These are phyloP conservation scores for Ambastaia sidthimunki DNA, from an alignment of 2,797 vertebrate species.

Conservation along the genomic window DNA sequence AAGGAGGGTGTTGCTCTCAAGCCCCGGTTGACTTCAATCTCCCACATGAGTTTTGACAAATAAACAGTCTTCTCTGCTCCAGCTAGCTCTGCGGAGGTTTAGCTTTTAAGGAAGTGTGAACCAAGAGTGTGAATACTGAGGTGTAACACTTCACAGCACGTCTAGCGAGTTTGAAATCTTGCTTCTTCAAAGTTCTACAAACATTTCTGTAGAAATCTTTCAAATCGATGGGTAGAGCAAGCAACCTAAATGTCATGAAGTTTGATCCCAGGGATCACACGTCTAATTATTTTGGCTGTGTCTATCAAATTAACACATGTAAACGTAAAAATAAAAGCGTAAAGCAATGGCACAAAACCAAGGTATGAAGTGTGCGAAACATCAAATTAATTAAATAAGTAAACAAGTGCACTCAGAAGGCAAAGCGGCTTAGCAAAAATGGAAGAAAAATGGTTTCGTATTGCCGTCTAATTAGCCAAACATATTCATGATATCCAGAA, in stretches of 20 bases:
- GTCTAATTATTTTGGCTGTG: background rate
- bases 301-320: background rate
- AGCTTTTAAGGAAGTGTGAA: slow-evolving; percentile 15
- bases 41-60: slow-evolving; percentile 38
- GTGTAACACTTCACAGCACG: slow-evolving; percentile 13
- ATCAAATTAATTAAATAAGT: background rate
- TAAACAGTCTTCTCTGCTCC: slow-evolving; percentile 39
- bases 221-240: background rate
- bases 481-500: slow-evolving; percentile 65
- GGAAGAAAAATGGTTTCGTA: slow-evolving; percentile 58
- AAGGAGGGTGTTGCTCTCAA: slow-evolving; percentile 30
- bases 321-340: background rate
- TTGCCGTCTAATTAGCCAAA: slow-evolving; percentile 66
- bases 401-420: background rate
- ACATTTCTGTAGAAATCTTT: background rate
- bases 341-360: background rate
- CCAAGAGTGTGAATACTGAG: slow-evolving; percentile 32
- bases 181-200: background rate
- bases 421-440: slow-evolving; percentile 17
- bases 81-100: slow-evolving; percentile 1
- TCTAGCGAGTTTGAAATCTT: background rate
- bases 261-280: background rate
- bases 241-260: background rate
- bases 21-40: slow-evolving; percentile 20
- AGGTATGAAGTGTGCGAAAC: background rate